A percentile compares a stretch with the other conserved stretches of the same genome.
Conservation (phyloP, 2,797 vertebrate genomes). For the Phyllotis vaccarum region DNA sequence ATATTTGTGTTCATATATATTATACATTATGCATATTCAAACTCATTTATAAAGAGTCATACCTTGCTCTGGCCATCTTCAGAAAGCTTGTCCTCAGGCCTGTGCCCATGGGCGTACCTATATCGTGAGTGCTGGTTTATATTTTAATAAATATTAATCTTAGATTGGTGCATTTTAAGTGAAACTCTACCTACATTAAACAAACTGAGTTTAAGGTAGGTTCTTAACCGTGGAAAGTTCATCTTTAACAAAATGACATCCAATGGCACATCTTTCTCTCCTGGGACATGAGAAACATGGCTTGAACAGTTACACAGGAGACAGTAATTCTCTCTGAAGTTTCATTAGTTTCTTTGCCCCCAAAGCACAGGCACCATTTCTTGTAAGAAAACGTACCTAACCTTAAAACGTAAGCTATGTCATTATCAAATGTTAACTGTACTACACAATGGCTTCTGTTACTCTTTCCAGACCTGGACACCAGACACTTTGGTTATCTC, state of each 20-base stretch:
- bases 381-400: neutral
- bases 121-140: too few species aligned
- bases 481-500: neutral
- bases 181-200: too few species aligned
- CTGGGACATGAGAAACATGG: neutral
- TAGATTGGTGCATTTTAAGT: too few species aligned
- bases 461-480: neutral
- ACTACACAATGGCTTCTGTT: neutral
- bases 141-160: too few species aligned
- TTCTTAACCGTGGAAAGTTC: neutral
- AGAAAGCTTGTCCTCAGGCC: neutral
- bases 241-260: neutral
- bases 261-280: constrained; percentile 14
- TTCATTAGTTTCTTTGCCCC: neutral
- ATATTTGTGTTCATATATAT: neutral
- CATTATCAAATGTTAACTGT: neutral
- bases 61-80: neutral
- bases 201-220: neutral
- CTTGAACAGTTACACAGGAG: neutral
- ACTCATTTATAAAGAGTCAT: neutral
- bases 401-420: neutral
- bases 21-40: neutral
- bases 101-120: too few species aligned
- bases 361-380: neutral
- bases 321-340: neutral